Evolutionary conservation across 2,888 invertebrate species (phyloP), one percentile per base, ranked within the genome.

Genomic region (Cantharis nigra): DNA sequence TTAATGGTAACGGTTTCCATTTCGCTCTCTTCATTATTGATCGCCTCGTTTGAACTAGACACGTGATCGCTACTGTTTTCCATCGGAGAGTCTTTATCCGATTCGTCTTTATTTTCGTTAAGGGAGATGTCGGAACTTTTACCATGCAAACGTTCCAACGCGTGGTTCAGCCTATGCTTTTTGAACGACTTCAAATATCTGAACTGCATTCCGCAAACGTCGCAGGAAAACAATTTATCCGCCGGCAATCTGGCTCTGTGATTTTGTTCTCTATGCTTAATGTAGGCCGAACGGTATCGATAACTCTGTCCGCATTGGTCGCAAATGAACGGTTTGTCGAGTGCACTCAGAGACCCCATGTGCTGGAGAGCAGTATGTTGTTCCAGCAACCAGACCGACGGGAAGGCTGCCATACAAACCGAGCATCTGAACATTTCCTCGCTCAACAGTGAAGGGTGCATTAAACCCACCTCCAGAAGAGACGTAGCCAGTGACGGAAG

Each of bases 201-300:
- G 86, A 96, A 97, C 87, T 96, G 96, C 96, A 96, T 96, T 78
- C 96, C 96, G 87, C 96, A 97, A 3, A 96, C 96, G 86, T 96
- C 96, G 86, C 96, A 97, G 18, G 96, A 96, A 89, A 96, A 97
- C 16, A 96, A 91, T 87, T 96, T 96, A 87, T 96, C 96, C 26
- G 96, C 96, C 2, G 96, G 96, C 67, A 96, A 90, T 16, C 96
- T 91, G 3, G 96, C 96, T 18, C 96, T 92, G 86, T 97, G 96
- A 86, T 97, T 96, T 87, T 96, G 96, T 87, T 96, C 96, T 72
- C 96, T 92, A 86, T 97, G 96, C 86, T 94, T 94, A 70, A 94
- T 93, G 87, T 94, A 94, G 49, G 96, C 96, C 63, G 96, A 96
- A 78, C 96, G 91, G 88, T 96, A 97, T 82, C 85, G 92, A 89